phyloP scores from a whole-genome alignment of 2,113 vertebrate genomes.

The Amblyopsis rosae region DNA sequence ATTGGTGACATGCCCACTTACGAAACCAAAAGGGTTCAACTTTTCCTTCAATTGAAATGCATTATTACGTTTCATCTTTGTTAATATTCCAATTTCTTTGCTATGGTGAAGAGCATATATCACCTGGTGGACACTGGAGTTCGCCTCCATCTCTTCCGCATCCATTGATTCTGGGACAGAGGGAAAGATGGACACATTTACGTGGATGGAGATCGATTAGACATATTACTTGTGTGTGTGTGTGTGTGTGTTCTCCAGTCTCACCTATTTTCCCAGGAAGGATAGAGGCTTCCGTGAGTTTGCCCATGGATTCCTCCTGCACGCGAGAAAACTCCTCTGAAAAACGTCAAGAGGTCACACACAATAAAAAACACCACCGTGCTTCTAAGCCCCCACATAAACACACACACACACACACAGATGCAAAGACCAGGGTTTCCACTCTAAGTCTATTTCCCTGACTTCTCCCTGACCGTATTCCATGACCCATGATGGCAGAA shows the following conservation, averaged over 20 bases:
- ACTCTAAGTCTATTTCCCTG: too few relatives aligned
- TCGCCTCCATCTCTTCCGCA: conserved; percentile 83
- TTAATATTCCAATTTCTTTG: neutral
- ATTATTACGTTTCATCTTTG: too few relatives aligned
- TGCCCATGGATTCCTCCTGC: conserved; percentile 85
- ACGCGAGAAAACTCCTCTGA: conserved; percentile 94
- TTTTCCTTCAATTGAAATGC: too few relatives aligned
- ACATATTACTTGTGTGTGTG: neutral
- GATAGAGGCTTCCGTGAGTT: conserved; percentile 80
- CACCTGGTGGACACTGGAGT: conserved; percentile 83
- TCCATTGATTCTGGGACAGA: conserved; percentile 76
- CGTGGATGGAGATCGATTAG: neutral
- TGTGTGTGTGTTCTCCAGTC: conserved; percentile 4
- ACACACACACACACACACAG: neutral
- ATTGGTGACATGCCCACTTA: too few relatives aligned
- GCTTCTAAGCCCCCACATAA: neutral
- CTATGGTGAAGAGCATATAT: conserved; percentile 5
- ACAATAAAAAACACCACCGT: neutral
- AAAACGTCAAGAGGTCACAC: conserved; percentile 19
- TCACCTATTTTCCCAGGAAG: conserved; percentile 84
- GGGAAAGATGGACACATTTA: neutral
- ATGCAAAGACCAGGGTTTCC: neutral
- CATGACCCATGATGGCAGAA: too few relatives aligned
- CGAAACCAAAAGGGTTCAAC: too few relatives aligned
- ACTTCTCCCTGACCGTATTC: too few relatives aligned